These are phyloP conservation scores for Caracal caracal DNA, from an alignment of 2,113 vertebrate species.

Conservation along the genomic window DNA sequence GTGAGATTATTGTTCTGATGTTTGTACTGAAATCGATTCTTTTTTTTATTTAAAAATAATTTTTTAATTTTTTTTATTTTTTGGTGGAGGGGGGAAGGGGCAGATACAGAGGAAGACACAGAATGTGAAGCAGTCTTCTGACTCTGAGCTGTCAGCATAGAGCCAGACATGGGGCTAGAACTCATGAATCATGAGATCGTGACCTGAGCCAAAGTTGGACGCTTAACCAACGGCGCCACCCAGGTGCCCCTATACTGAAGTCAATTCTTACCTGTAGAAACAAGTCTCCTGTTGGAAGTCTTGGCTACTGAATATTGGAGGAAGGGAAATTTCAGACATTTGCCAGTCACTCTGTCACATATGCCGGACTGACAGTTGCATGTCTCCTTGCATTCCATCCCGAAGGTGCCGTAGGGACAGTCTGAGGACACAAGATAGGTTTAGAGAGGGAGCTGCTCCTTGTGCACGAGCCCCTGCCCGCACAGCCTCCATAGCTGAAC, in stretches of 20 bases:
- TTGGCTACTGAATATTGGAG: slow-evolving; percentile 86
- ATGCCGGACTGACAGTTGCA: slow-evolving; percentile 95
- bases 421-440: slow-evolving; percentile 82
- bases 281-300: slow-evolving; percentile 83
- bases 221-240: no score
- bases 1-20: not conserved
- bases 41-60: not conserved
- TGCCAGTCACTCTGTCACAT: slow-evolving; percentile 95
- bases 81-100: no score
- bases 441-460: not conserved
- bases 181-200: no score
- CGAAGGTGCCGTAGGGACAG: slow-evolving; percentile 95
- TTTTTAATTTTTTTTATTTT: no score
- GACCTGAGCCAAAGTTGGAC: no score
- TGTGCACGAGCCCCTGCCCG: fast-evolving
- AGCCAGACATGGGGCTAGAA: no score
- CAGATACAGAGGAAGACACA: no score
- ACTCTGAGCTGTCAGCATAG: no score
- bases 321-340: slow-evolving; percentile 94
- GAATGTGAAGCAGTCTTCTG: no score
- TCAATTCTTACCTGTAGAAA: slow-evolving; percentile 87
- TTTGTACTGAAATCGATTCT: slow-evolving; percentile 23
- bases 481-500: not conserved
- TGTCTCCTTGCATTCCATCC: slow-evolving; percentile 93
- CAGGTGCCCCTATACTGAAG: not conserved